Conservation (phyloP, 2,888 invertebrate genomes). For the Chloromyia formosa region DNA sequence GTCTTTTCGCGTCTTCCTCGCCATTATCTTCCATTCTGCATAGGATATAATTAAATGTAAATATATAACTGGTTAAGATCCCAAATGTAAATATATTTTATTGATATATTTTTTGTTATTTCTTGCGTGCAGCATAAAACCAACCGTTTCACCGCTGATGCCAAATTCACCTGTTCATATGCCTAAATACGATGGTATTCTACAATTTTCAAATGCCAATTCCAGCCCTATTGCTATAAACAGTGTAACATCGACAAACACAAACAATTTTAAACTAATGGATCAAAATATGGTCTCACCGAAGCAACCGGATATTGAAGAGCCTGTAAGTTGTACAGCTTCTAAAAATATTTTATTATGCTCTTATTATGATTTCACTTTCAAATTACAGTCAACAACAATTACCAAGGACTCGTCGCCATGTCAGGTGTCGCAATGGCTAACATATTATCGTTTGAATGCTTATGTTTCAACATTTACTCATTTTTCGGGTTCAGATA, state of each 20-base stretch:
- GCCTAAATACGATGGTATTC: constrained; percentile 63
- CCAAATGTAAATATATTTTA: too few relatives aligned
- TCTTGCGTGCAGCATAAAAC: constrained; percentile 58
- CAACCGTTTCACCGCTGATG: constrained; percentile 56
- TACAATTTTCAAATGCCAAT: constrained; percentile 56
- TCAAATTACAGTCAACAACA: constrained; percentile 62
- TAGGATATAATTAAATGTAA: too few relatives aligned
- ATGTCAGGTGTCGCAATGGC: constrained; percentile 81
- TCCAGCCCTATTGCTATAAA: constrained; percentile 62
- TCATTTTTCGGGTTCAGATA: constrained; percentile 88
- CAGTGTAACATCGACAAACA: constrained; percentile 64
- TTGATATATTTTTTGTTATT: too few relatives aligned
- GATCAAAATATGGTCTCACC: constrained; percentile 63
- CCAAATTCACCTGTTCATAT: constrained; percentile 64
- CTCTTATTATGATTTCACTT: not conserved
- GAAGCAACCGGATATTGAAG: constrained; percentile 61
- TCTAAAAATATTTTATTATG: not conserved
- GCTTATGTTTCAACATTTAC: constrained; percentile 80
- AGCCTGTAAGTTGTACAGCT: constrained; percentile 57
- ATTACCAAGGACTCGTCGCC: constrained; percentile 76
- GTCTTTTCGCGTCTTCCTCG: too few relatives aligned
- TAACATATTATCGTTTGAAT: constrained; percentile 79
- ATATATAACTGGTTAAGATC: too few relatives aligned
- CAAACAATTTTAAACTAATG: constrained; percentile 62
- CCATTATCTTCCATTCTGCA: too few relatives aligned